Evolutionary conservation across 2,797 vertebrate species (phyloP), one percentile per base, ranked within the genome.

Genomic region (Malacoraja senta): DNA sequence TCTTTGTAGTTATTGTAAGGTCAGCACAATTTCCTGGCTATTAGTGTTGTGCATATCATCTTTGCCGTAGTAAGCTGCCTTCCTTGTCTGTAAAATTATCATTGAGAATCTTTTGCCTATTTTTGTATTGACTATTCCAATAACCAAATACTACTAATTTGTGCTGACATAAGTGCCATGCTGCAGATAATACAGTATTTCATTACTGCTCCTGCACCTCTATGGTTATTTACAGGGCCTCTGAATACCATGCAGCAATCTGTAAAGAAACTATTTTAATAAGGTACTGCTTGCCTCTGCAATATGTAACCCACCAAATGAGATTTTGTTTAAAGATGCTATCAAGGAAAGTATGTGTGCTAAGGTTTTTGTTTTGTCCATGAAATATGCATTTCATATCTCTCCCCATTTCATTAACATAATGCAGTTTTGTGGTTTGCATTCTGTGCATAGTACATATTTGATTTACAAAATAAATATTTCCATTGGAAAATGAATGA

Each of bases 401-500:
- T 99, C 98, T 99, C 99, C 99, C 44, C 98, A 99, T 99, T 99
- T 99, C 98, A 99, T 99, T 99, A 99, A 99, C 99, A 99, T 99
- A 99, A 99, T 99, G 99, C 99, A 99, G 99, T 99, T 99, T 99
- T 99, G 99, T 98, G 98, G 98, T 99, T 99, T 99, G 99, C 98
- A 99, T 99, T 99, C 99, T 99, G 98, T 99, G 98, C 99, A 99
- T 99, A 99, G 99, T 99, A 99, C 98, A 99, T 99, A 99, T 99
- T 99, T 99, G 98, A 99, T 99, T 99, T 99, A 99, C 98, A 99
- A 99, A 99, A 99, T 98, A 99, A 99, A 99, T 99, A 99, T 99
- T 99, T 99, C 98, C 98, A 99, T 99, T 99, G 99, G 98, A 99
- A 99, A 99, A 99, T 99, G 98, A 99, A 99, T 99, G 99, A 99